Conservation (phyloP, 2,797 vertebrate genomes). For the Nannoperca obscura region DNA sequence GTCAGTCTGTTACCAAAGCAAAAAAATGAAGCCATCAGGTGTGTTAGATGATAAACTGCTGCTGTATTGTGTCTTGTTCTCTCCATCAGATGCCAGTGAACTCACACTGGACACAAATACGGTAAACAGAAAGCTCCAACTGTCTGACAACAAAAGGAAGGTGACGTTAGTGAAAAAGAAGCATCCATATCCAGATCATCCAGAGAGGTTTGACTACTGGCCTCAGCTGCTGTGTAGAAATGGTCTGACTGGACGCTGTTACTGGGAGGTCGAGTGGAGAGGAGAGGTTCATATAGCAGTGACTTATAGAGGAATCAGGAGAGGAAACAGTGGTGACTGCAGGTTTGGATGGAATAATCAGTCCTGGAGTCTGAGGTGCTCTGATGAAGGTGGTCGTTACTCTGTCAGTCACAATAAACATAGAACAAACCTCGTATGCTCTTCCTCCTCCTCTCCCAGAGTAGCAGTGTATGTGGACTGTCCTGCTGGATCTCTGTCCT, state of each 20-base stretch:
- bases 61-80: too few relatives aligned
- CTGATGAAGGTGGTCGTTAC: neutral
- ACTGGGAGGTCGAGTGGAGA: slow-evolving; percentile 36
- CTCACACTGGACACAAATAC: slow-evolving; percentile 34
- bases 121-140: neutral
- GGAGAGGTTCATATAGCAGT: slow-evolving; percentile 4
- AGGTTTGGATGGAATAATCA: slow-evolving; percentile 11
- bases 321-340: neutral
- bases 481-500: slow-evolving; percentile 22
- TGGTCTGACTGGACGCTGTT: slow-evolving; percentile 28
- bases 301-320: slow-evolving; percentile 10
- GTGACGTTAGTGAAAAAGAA: neutral
- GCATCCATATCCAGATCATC: slow-evolving; percentile 21
- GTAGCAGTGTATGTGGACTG: slow-evolving; percentile 9
- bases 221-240: slow-evolving; percentile 20
- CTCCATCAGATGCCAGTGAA: neutral
- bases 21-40: too few relatives aligned
- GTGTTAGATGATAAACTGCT: too few relatives aligned
- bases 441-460: neutral
- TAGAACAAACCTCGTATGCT: fast-evolving
- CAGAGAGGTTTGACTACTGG: slow-evolving; percentile 6
- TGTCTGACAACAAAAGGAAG: neutral
- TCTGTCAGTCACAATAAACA: neutral
- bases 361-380: slow-evolving; percentile 39
- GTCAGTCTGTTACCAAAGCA: too few relatives aligned